Evolutionary conservation across 1,140 invertebrate species (phyloP).

Genomic region (Drosophila grimshawi): DNA sequence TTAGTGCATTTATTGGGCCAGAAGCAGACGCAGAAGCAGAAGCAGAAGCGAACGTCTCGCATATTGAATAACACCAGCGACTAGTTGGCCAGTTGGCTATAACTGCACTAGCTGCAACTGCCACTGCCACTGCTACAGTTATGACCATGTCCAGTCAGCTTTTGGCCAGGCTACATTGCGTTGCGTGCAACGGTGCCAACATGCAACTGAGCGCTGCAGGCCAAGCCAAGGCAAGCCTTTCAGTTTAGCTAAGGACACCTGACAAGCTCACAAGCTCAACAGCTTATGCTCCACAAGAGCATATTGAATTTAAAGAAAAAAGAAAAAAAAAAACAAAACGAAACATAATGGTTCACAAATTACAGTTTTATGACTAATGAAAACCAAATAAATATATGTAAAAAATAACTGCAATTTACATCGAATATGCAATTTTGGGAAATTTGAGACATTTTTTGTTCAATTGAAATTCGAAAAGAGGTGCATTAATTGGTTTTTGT

Average conservation of each 20-base stretch:
- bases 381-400: no score
- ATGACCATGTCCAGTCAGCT: conserved; percentile 4
- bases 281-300: neutral
- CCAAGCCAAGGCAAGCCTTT: neutral
- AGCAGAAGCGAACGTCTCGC: conserved; percentile 24
- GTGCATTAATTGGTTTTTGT: no score
- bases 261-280: conserved; percentile 13
- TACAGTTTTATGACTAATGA: no score
- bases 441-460: no score
- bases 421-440: no score
- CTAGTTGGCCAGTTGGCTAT: conserved; percentile 47
- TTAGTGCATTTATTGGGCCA: conserved; percentile 84
- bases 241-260: conserved; percentile 43
- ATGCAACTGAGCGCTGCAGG: conserved; percentile 27
- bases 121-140: conserved; percentile 4
- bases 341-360: no score
- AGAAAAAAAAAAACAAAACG: no score
- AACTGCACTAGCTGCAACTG: conserved; percentile 8
- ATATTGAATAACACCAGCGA: conserved; percentile 66
- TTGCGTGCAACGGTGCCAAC: conserved; percentile 39
- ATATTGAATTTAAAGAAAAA: neutral
- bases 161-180: conserved; percentile 7
- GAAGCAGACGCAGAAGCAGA: conserved; percentile 70
- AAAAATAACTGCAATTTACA: no score
- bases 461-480: no score